Evolutionary conservation across 1,140 invertebrate species (phyloP).

Genomic region (Sitodiplosis mosellana): DNA sequence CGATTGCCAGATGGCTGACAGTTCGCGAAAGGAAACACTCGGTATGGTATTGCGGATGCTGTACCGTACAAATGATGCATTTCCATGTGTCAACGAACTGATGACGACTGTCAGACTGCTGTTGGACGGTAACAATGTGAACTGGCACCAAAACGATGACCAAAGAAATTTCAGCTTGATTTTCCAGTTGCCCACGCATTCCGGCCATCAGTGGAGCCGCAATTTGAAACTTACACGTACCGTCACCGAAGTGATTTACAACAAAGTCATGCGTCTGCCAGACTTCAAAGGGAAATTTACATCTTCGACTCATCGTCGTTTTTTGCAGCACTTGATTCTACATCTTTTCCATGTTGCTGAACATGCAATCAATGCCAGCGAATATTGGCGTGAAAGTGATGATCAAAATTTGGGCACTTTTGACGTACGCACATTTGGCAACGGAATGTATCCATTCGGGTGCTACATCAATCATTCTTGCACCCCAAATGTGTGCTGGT

Average conservation of each 20-base stretch:
- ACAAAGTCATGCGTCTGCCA: background rate
- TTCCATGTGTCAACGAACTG: background rate
- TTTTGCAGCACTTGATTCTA: background rate
- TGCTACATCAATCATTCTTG: background rate
- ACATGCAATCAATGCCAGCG: background rate
- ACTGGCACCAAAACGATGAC: background rate
- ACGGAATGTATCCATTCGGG: background rate
- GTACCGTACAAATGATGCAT: background rate
- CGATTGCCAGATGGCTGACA: background rate
- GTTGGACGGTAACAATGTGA: background rate
- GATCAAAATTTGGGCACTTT: too few species aligned
- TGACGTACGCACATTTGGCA: background rate
- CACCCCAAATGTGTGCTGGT: background rate
- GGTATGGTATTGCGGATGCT: background rate
- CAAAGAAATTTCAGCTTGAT: background rate
- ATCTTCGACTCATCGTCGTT: background rate
- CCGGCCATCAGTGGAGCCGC: background rate
- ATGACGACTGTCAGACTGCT: background rate
- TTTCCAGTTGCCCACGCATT: background rate
- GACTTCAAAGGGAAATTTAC: background rate
- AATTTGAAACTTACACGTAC: background rate
- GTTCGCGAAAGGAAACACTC: background rate
- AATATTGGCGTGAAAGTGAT: background rate
- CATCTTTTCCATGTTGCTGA: background rate
- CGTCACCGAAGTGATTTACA: background rate